Evolutionary conservation across 2,797 vertebrate species (phyloP).

Genomic region (Malacoraja senta): DNA sequence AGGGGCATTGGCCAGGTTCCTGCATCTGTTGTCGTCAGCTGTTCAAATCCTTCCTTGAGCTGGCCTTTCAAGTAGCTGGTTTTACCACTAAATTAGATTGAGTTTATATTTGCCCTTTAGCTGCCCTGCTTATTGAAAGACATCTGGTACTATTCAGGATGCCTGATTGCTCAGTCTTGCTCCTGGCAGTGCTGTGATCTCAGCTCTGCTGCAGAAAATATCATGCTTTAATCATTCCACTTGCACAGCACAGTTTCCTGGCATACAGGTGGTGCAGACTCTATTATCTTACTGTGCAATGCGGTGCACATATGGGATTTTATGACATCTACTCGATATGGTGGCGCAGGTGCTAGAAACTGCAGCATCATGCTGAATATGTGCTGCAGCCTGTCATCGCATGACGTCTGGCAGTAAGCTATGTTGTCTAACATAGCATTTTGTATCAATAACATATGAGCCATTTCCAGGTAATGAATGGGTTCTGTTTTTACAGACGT

Average conservation of each 20-base stretch:
- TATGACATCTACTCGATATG: not conserved
- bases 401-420: too few relatives aligned
- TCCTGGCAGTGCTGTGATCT: not conserved
- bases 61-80: not conserved
- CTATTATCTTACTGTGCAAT: not conserved
- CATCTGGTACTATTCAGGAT: not conserved
- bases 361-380: not conserved
- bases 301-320: not conserved
- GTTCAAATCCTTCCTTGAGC: not conserved
- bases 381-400: too few relatives aligned
- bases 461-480: too few relatives aligned
- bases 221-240: not conserved
- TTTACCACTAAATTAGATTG: constrained; percentile 6
- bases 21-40: not conserved
- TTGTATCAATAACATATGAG: not conserved
- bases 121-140: constrained; percentile 16
- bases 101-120: constrained; percentile 19
- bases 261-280: not conserved
- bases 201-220: not conserved
- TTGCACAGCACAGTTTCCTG: not conserved
- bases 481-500: too few relatives aligned
- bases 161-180: not conserved
- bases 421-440: not conserved
- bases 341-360: not conserved
- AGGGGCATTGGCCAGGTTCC: not conserved